Conservation (phyloP, 1,140 invertebrate genomes). For the Dysdera silvatica region DNA sequence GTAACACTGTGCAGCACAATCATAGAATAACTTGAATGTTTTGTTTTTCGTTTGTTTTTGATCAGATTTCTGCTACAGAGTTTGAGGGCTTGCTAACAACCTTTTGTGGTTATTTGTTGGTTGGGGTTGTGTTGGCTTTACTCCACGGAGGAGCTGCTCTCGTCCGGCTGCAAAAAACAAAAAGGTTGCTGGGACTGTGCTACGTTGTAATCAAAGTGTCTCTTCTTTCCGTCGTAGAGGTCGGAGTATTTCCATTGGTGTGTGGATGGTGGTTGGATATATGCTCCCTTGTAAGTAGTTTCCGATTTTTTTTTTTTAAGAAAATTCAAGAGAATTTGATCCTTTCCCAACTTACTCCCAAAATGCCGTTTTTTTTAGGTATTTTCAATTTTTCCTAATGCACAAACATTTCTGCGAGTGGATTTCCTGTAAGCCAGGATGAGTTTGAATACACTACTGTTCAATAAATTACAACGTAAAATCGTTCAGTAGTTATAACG, state of each 20-base stretch:
- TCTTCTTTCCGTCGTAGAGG: conserved; percentile 83
- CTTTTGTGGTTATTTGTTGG: conserved; percentile 82
- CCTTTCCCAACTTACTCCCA: background rate
- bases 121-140: conserved; percentile 72
- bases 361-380: too few species aligned
- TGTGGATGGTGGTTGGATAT: conserved; percentile 99
- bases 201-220: conserved; percentile 96
- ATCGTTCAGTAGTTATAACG: too few species aligned
- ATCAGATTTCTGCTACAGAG: conserved; percentile 61
- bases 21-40: too few species aligned
- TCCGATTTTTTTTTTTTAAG: background rate
- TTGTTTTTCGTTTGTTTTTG: conserved; percentile 19
- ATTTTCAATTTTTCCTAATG: background rate
- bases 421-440: background rate
- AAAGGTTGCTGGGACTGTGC: conserved; percentile 80
- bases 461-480: too few species aligned
- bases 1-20: too few species aligned
- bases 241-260: conserved; percentile 89
- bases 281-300: conserved; percentile 65
- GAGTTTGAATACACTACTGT: background rate
- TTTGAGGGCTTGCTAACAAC: conserved; percentile 91
- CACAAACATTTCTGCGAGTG: background rate
- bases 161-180: conserved; percentile 63
- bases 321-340: background rate
- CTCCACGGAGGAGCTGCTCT: conserved; percentile 63